Conservation (phyloP, 2,797 vertebrate genomes). For the Chloroceryle amazona region DNA sequence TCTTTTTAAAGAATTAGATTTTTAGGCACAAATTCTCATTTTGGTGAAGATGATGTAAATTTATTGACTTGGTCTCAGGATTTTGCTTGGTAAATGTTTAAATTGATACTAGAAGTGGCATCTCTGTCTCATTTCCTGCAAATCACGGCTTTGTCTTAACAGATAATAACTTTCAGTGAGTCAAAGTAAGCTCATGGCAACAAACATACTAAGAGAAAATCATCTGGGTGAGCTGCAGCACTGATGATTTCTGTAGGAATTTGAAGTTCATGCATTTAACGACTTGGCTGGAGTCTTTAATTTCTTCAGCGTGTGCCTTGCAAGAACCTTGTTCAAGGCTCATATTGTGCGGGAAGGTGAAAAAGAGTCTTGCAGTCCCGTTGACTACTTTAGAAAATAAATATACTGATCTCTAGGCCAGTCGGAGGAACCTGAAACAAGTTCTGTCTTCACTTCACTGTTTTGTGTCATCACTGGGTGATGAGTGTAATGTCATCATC, state of each 20-base stretch:
- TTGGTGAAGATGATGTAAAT: not conserved
- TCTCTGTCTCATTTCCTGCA: not conserved
- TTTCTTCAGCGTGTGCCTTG: not conserved
- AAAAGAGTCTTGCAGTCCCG: not conserved
- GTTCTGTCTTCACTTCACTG: not conserved
- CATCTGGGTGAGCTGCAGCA: not conserved
- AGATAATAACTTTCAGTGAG: not conserved
- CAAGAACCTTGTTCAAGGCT: not conserved
- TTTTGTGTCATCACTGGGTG: not conserved
- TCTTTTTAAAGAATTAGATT: not conserved
- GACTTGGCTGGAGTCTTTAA: not conserved
- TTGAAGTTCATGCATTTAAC: not conserved
- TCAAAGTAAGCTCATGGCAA: not conserved
- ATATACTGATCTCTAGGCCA: not conserved
- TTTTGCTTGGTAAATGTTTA: not conserved
- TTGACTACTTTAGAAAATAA: not conserved
- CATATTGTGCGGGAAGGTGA: not conserved
- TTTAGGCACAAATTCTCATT: not conserved
- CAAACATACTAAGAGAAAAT: not conserved
- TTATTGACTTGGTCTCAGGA: not conserved
- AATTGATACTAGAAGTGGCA: not conserved
- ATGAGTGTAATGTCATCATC: not conserved
- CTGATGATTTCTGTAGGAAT: not conserved
- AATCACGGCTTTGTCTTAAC: not conserved
- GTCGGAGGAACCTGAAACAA: not conserved